Percentiles rank a stretch among this genome's conserved stretches.
These are phyloP conservation scores for Crossaster papposus DNA, from an alignment of 53 echinoderm and acorn worm species.

Conservation along the genomic window DNA sequence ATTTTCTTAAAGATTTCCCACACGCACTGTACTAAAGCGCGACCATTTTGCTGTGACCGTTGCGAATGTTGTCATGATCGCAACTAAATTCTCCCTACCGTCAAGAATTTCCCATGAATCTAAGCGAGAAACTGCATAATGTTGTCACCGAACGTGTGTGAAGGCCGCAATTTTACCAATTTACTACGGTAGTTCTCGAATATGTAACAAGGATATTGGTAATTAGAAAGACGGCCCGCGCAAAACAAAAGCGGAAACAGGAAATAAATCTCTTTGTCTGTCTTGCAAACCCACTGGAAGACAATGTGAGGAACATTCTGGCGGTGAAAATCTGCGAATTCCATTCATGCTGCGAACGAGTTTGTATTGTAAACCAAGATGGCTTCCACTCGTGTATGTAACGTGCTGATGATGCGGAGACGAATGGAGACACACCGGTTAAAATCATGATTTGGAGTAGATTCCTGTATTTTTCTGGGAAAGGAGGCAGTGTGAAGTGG, in stretches of 20 bases:
- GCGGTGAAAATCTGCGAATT: constrained; percentile 34
- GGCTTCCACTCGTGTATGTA: constrained; percentile 38
- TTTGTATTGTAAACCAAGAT: constrained; percentile 57
- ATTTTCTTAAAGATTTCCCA: background rate
- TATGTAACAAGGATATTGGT: constrained; percentile 46
- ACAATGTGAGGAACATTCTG: constrained; percentile 30
- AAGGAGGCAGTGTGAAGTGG: constrained; percentile 61
- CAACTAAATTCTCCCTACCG: constrained; percentile 54
- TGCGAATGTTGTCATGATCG: constrained; percentile 52
- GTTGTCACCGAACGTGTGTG: constrained; percentile 52
- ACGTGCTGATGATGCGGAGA: constrained; percentile 45
- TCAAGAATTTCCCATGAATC: constrained; percentile 68
- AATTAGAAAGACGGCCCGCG: constrained; percentile 34
- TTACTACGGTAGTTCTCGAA: constrained; percentile 51
- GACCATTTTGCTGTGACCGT: background rate
- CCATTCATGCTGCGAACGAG: constrained; percentile 22
- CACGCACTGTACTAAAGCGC: too few relatives aligned
- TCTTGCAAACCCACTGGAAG: background rate
- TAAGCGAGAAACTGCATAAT: constrained; percentile 61
- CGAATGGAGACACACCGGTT: constrained; percentile 25
- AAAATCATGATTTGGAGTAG: constrained; percentile 54
- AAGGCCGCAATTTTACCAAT: constrained; percentile 24
- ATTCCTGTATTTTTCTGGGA: constrained; percentile 35
- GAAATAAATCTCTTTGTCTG: constrained; percentile 1
- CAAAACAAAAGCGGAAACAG: background rate